A percentile compares a stretch with the other conserved stretches of the same genome.
Evolutionary conservation across 2,888 invertebrate species (phyloP).

Genomic region (Heliconius erato): DNA sequence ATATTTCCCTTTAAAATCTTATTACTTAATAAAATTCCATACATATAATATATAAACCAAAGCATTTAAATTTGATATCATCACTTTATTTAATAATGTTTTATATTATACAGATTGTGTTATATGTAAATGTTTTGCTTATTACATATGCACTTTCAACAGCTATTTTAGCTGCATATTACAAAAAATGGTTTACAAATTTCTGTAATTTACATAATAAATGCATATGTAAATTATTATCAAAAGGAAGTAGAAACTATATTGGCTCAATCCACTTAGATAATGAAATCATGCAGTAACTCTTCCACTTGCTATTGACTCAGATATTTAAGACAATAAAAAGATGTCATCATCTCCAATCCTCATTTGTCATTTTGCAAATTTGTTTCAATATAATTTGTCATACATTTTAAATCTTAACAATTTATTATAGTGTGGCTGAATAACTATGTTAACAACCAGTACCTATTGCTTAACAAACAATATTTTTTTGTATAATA

Average conservation of each 20-base stretch:
- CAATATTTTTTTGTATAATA: too few relatives aligned
- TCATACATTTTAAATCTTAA: not conserved
- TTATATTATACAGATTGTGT: too few relatives aligned
- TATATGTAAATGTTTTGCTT: not conserved
- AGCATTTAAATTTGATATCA: not conserved
- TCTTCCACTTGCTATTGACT: slow-evolving; percentile 21
- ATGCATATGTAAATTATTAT: not conserved
- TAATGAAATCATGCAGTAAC: slow-evolving; percentile 7
- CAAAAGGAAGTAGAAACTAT: not conserved
- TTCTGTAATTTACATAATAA: not conserved
- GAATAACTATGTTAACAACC: not conserved
- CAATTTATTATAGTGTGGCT: not conserved
- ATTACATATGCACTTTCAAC: not conserved
- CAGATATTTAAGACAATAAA: slow-evolving; percentile 25
- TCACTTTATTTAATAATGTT: not conserved
- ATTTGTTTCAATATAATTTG: not conserved
- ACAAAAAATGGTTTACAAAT: not conserved
- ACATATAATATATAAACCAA: not conserved
- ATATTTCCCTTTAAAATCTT: not conserved
- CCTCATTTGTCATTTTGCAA: not conserved
- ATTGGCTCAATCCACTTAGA: not conserved
- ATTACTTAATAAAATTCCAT: not conserved
- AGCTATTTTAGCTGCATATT: not conserved
- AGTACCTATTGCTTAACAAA: not conserved
- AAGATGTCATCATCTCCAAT: slow-evolving; percentile 13